Evolutionary conservation across 2,797 vertebrate genomes (phyloP).

Genomic region (Lepilemur septentrionalis): DNA sequence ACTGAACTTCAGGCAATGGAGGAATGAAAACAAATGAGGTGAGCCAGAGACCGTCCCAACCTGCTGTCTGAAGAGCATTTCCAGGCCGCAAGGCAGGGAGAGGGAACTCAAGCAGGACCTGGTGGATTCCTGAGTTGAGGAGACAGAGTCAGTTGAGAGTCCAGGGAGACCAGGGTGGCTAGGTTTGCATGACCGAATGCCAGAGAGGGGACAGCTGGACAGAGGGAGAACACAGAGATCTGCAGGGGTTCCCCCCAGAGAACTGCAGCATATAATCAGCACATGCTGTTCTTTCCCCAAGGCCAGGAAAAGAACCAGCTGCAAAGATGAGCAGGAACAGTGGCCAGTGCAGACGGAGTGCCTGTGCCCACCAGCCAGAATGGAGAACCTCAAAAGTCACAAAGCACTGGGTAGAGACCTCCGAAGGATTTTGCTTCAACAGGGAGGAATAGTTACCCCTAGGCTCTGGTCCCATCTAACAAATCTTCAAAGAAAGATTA

Average conservation of each 20-base stretch:
- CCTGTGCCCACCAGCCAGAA: not conserved
- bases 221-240: not conserved
- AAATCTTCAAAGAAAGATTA: constrained; percentile 8
- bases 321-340: not conserved
- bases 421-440: not conserved
- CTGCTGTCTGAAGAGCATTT: not conserved
- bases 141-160: not conserved
- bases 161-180: not conserved
- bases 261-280: not conserved
- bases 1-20: not conserved
- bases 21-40: not conserved
- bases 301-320: not conserved
- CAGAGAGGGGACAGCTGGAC: not conserved
- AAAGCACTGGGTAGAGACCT: not conserved
- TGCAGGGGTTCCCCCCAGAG: not conserved
- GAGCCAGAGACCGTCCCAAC: not conserved
- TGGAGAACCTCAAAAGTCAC: not conserved
- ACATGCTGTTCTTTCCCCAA: not conserved
- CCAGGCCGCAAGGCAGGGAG: not conserved
- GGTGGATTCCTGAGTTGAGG: not conserved
- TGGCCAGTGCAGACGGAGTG: no score
- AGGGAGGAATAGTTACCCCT: not conserved
- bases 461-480: not conserved
- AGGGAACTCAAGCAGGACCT: not conserved
- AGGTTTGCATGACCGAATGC: not conserved